Percentiles rank a stretch among this genome's conserved stretches.
Conservation (phyloP, 2,888 invertebrate genomes). For the Theristus sp. region DNA sequence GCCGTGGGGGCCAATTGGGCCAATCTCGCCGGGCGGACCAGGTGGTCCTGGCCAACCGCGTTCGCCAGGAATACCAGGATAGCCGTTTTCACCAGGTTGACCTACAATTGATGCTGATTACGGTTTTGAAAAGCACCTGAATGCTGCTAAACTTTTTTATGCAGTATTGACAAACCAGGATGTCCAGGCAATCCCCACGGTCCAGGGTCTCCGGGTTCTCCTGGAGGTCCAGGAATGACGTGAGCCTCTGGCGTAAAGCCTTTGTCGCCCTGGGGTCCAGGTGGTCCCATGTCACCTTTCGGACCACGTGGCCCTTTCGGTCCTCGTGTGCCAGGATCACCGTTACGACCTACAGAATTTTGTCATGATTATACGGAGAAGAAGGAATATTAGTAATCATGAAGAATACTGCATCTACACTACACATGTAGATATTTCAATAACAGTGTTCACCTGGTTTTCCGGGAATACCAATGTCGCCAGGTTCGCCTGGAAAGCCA, state of each 20-base stretch:
- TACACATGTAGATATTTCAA: too few species aligned
- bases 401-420: too few species aligned
- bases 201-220: slow-evolving; percentile 25
- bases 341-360: not conserved
- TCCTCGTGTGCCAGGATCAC: slow-evolving; percentile 1
- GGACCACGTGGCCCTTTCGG: slow-evolving; percentile 2
- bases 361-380: too few species aligned
- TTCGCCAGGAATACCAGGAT: slow-evolving; percentile 5
- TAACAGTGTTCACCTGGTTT: slow-evolving; percentile 10
- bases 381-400: too few species aligned
- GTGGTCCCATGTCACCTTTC: slow-evolving; percentile 11
- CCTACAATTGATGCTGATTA: not conserved
- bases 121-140: too few species aligned
- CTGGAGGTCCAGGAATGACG: slow-evolving; percentile 27
- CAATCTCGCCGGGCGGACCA: slow-evolving; percentile 22
- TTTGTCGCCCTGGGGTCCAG: slow-evolving; percentile 10
- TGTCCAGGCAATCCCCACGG: slow-evolving; percentile 19
- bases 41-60: slow-evolving; percentile 24
- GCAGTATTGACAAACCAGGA: slow-evolving; percentile 14
- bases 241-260: slow-evolving; percentile 25
- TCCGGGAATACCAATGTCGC: slow-evolving; percentile 21
- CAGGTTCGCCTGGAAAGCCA: slow-evolving; percentile 23
- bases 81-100: slow-evolving; percentile 7
- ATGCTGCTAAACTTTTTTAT: too few species aligned
- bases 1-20: slow-evolving; percentile 17